A percentile compares a stretch with the other conserved stretches of the same genome.
Evolutionary conservation across 2,113 vertebrate genomes (phyloP).

Genomic region (Anoplopoma fimbria): DNA sequence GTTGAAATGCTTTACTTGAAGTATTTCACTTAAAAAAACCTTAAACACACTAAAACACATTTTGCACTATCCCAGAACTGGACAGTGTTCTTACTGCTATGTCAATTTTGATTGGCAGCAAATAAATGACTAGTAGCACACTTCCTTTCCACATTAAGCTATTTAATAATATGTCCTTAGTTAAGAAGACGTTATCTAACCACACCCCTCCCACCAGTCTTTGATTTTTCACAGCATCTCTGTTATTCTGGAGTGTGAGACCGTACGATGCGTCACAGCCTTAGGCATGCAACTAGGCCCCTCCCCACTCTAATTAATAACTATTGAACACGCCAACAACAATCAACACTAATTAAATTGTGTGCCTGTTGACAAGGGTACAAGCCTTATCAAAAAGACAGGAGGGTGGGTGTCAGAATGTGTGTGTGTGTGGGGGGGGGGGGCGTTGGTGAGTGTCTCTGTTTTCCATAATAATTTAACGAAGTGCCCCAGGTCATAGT

Average conservation of each 20-base stretch:
- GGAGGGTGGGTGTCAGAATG: constrained; percentile 64
- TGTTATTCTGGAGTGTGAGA: constrained; percentile 84
- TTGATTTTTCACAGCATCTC: constrained; percentile 59
- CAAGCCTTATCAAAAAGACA: constrained; percentile 88
- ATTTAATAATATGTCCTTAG: constrained; percentile 12
- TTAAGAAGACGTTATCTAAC: constrained; percentile 32
- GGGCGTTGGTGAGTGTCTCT: constrained; percentile 69
- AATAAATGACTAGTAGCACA: background rate
- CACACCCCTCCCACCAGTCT: constrained; percentile 3
- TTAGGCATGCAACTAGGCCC: constrained; percentile 84
- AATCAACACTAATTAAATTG: constrained; percentile 96
- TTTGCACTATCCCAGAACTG: background rate
- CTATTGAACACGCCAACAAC: constrained; percentile 92
- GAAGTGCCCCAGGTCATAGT: constrained; percentile 84
- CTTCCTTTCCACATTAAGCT: constrained; percentile 1
- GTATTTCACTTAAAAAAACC: background rate
- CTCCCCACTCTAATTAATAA: constrained; percentile 89
- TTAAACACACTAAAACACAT: background rate
- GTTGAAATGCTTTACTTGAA: background rate
- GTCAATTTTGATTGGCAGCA: background rate
- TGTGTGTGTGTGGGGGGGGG: constrained; percentile 34
- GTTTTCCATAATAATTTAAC: constrained; percentile 90
- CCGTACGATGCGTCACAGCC: constrained; percentile 83
- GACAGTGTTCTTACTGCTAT: background rate
- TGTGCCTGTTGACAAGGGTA: constrained; percentile 90